These are phyloP conservation scores for Sebastes elongatus DNA, from an alignment of 2,797 vertebrate species.

Conservation along the genomic window DNA sequence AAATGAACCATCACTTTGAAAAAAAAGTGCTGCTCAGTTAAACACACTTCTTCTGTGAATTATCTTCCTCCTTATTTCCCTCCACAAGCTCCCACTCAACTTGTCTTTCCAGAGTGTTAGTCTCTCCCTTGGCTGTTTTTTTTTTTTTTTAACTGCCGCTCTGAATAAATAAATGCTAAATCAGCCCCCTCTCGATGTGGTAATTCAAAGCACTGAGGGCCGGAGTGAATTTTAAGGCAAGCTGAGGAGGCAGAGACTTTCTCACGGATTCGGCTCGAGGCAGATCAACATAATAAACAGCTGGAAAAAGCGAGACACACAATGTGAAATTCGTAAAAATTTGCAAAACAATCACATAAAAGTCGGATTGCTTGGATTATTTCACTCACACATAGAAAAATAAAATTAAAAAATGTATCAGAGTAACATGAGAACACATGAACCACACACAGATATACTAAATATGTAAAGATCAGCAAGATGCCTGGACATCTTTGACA, in stretches of 20 bases:
- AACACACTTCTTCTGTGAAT: slow-evolving; percentile 12
- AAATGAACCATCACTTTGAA: neutral
- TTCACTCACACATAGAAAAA: neutral
- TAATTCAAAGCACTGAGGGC: slow-evolving; percentile 58
- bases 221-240: slow-evolving; percentile 42
- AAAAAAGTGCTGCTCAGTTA: neutral
- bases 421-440: neutral
- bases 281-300: slow-evolving; percentile 20
- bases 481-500: neutral
- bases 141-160: slow-evolving; percentile 33
- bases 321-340: slow-evolving; percentile 3
- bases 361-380: neutral
- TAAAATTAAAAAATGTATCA: neutral
- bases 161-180: slow-evolving; percentile 77
- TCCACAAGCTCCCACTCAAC: slow-evolving; percentile 35
- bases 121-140: slow-evolving; percentile 43
- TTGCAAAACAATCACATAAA: neutral
- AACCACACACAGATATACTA: neutral
- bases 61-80: neutral
- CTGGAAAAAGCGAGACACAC: neutral
- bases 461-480: neutral
- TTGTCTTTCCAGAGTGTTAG: slow-evolving; percentile 18
- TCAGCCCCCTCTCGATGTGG: slow-evolving; percentile 59
- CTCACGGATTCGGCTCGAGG: slow-evolving; percentile 30
- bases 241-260: slow-evolving; percentile 41